A percentile compares a stretch with the other conserved stretches of the same genome.
Conservation (phyloP, 2,113 vertebrate species). For the Phoxinus phoxinus region DNA sequence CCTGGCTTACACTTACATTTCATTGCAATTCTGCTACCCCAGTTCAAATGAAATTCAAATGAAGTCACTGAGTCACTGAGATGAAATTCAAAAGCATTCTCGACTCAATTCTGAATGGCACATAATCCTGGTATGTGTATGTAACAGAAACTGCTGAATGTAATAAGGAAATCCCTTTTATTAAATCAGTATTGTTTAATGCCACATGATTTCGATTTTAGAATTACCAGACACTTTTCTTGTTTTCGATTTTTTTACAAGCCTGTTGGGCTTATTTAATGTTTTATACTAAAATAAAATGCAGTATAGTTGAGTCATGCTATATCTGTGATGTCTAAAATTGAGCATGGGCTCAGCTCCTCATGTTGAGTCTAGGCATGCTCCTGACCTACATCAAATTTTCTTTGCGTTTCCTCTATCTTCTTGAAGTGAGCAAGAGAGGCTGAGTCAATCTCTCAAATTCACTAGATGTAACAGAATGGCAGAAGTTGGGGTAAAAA, state of each 20-base stretch:
- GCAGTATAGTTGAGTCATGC: background rate
- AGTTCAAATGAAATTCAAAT: background rate
- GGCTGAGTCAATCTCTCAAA: background rate
- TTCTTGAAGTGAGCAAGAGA: constrained; percentile 17
- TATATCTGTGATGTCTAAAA: background rate
- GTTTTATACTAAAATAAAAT: background rate
- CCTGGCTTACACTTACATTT: background rate
- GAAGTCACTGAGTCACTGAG: background rate
- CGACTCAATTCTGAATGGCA: background rate
- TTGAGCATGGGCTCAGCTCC: background rate
- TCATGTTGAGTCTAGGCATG: background rate
- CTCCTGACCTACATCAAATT: background rate
- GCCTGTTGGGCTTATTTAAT: background rate
- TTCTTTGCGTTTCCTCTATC: background rate
- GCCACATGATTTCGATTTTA: background rate
- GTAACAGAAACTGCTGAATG: background rate
- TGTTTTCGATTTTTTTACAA: background rate
- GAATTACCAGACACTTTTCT: background rate
- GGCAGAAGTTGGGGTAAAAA: background rate
- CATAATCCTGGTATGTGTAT: background rate
- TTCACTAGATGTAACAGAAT: constrained; percentile 13
- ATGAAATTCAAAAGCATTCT: background rate
- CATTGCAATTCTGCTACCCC: background rate
- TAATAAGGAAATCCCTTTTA: background rate
- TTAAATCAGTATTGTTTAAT: background rate